Evolutionary conservation across 2,113 vertebrate genomes (phyloP), one percentile per base, ranked within the genome.

Genomic region (Rhabdornis inornatus): DNA sequence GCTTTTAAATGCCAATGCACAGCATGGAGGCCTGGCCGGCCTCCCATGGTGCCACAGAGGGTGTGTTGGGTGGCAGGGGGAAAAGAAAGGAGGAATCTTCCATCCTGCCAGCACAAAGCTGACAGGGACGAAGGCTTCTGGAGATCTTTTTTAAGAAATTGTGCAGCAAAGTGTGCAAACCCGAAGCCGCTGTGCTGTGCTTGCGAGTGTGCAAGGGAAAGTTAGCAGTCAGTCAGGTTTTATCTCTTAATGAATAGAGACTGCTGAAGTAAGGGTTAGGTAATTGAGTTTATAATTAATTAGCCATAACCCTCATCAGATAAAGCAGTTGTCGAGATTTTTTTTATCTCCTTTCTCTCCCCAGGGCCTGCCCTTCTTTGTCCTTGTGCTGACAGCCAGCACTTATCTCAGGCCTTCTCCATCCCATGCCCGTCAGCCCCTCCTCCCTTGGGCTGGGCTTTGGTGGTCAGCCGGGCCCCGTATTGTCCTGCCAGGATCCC

Each of bases 251-350:
- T 99, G 98, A 99, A 98, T 98, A 98, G 98, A 98, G 99, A 98
- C 98, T 98, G 98, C 98, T 99, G 98, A 98, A 99, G 99, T 99
- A 98, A 98, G 98, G 98, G 98, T 99, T 98, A 98, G 99, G 98
- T 99, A 99, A 99, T 99, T 99, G 99, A 99, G 98, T 99, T 99
- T 99, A 98, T 99, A 99, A 99, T 99, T 99, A 99, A 99, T 99
- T 99, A 99, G 98, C 98, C 99, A 98, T 98, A 99, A 99, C 98
- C 98, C 98, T 99, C 98, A 98, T 98, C 99, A 98, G 98, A 99
- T 99, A 99, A 98, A 99, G 98, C 98, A 97, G 98, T 98, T 97
- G 98, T 97, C 96, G 96, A 96, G 97, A 47, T 64, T 96, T 97
- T 98, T 98, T 98, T 98, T 90, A 94, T 98, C 98, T 98, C 97